These are phyloP conservation scores for Eupithecia inturbata DNA, from an alignment of 2,888 invertebrate genomes.

Conservation along the genomic window DNA sequence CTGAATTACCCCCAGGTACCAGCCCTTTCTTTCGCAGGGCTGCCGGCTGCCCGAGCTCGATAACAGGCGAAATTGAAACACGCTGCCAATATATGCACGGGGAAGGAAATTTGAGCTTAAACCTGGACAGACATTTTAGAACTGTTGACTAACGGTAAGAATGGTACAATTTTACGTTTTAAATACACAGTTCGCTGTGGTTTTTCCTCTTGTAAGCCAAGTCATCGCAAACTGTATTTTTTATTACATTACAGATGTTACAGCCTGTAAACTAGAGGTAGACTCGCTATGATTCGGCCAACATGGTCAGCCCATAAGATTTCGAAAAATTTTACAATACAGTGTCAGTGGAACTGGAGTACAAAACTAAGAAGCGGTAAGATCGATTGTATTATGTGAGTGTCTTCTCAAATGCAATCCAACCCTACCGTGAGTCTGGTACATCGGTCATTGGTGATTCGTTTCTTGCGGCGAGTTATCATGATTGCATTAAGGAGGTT, in stretches of 20 bases:
- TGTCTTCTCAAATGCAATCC: conserved; percentile 30
- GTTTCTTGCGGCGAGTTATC: conserved; percentile 82
- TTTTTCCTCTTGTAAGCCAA: no score
- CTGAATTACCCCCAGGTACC: conserved; percentile 72
- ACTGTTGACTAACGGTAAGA: neutral
- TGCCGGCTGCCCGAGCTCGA: conserved; percentile 57
- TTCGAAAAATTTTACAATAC: neutral
- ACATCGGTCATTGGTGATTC: conserved; percentile 80
- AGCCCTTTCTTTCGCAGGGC: conserved; percentile 77
- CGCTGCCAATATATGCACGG: conserved; percentile 1
- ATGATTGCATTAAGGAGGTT: conserved; percentile 82
- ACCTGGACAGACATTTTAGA: neutral
- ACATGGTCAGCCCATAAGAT: neutral
- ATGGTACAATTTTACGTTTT: neutral
- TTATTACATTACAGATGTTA: neutral
- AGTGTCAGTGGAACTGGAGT: neutral
- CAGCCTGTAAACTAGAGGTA: neutral
- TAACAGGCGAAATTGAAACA: conserved; percentile 20
- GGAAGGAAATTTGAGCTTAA: neutral
- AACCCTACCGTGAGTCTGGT: conserved; percentile 55
- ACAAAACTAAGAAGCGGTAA: neutral
- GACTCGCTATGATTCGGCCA: neutral
- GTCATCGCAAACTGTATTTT: neutral
- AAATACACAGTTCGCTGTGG: neutral
- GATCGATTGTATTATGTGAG: no score